These are phyloP conservation scores for Arctia plantaginis DNA, from an alignment of 2,888 invertebrate genomes.

Conservation along the genomic window DNA sequence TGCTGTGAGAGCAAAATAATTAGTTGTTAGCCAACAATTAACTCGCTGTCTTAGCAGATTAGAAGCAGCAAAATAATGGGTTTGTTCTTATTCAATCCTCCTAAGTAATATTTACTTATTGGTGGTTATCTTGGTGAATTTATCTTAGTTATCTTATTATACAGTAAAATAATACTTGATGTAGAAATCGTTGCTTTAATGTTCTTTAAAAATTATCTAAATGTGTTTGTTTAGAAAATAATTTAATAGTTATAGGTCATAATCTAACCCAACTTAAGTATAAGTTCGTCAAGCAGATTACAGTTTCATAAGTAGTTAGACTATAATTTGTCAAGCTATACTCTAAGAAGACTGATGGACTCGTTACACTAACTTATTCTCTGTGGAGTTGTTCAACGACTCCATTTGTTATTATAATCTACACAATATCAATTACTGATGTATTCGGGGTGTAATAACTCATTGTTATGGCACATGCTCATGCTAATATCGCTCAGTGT, in stretches of 20 bases:
- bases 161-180: neutral
- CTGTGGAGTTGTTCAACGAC: constrained; percentile 58
- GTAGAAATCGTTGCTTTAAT: neutral
- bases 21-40: constrained; percentile 75
- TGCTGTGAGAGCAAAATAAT: constrained; percentile 64
- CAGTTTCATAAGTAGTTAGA: constrained; percentile 43
- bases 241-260: neutral
- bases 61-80: constrained; percentile 33
- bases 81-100: constrained; percentile 27
- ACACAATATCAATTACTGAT: constrained; percentile 61
- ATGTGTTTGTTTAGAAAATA: neutral
- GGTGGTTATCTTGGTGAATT: constrained; percentile 1
- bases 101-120: constrained; percentile 12
- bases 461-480: constrained; percentile 65
- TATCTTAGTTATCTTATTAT: neutral
- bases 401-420: constrained; percentile 67
- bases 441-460: constrained; percentile 55
- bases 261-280: constrained; percentile 13
- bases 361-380: constrained; percentile 53
- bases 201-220: neutral
- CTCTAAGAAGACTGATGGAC: constrained; percentile 53
- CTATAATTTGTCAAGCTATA: constrained; percentile 47
- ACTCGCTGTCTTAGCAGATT: constrained; percentile 61
- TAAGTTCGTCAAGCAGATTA: constrained; percentile 24
- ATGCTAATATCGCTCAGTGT: constrained; percentile 68